Base-by-base conservation (phyloP, 1,140 invertebrate species). In the Philotrypesis tridentata region DNA sequence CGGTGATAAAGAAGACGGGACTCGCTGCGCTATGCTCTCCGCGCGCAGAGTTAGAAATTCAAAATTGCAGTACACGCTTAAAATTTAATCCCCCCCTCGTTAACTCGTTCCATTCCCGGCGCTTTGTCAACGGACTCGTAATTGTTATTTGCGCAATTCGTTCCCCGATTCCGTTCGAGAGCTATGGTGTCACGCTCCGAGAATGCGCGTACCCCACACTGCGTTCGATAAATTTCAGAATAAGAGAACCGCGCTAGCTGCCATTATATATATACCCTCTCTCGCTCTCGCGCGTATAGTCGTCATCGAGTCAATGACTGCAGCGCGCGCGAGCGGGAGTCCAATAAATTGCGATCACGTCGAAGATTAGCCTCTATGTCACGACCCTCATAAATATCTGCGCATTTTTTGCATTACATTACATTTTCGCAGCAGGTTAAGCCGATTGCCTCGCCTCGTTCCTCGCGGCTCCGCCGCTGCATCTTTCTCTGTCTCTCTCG, bases 311-410 rank as follows among this genome's bases (percentile, higher is more conserved):
- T 61, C 23, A 29, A 68, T 67, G 79, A 75, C 60, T 84, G 48
- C 68, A 67, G 82, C 82, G 80, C 77, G 82, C 82, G 80, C 77
- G 82, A 85, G 82, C 77, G 82, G 84, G 83, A 86, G 85, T 82
- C 86, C 88, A 88, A 92, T 92, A 92, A 92, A 91, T 91, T 91
- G 88, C 88, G 89, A 91, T 91, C 90, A 90, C 85, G 85, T 86
- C 86, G 84, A 91, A 92, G 91, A 92, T 92, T 92, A 92, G 90
- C 87, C 87, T 87, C 85, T 86, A 90, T 91, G 90, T 90, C 88
- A 87, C 89, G 90, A 90, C 90, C 90, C 90, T 91, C 90, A 92
- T 92, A 92, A 91, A 91, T 92, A 91, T 90, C 87, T 85, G 89
- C 89, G 90, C 89, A 89, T 90, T 89, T 90, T 90, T 89, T 84